Base-by-base conservation (phyloP, 2,113 vertebrate genomes). In the Ctenodactylus gundi region DNA sequence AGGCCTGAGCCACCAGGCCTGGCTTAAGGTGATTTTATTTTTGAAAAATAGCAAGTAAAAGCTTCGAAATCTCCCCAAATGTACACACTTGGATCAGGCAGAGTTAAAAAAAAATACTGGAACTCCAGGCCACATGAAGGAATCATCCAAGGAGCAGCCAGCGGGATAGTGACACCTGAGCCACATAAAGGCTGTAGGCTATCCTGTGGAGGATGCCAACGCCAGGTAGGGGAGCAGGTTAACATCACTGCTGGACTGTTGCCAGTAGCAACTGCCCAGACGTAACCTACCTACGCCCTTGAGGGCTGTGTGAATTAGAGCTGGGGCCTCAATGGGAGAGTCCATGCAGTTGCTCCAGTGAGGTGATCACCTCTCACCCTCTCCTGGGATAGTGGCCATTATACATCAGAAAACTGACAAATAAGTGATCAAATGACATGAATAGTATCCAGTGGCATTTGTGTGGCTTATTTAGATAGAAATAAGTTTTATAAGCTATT, bases 31-130 rank as follows among this genome's bases (percentile, higher is more conserved):
- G n/a, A n/a, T n/a, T n/a, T n/a, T n/a, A n/a, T n/a, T n/a, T 68
- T 44, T 21, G 60, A 67, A n/a, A 53, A 27, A 68, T 60, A 31
- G 83, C 10, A 58, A 51, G 31, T 9, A 34, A 18, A 10, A 62
- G 77, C 60, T n/a, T 44, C 51, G 23, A 21, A 29, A 5, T 58
- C n/a, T 76, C 68, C 83, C 84, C 23, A 36, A 81, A 15, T 11
- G 60, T 9, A 11, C 12, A 4, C 12, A 36, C 81, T 51, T 27
- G 15, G 64, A 58, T 49, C 41, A 36, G 51, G 41, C 57, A 72
- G 77, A 21, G 31, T 20, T n/a, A 25, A n/a, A 58, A 36, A 15
- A 36, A 36, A n/a, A n/a, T 6, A 1, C 0, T 2, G 29, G 23
- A 6, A 72, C 25, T 17, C 68, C 57, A 58, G n/a, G n/a, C 57